Evolutionary conservation across 1,140 invertebrate genomes (phyloP), one percentile per base, ranked within the genome.

Genomic region (Macrobrachium nipponense): DNA sequence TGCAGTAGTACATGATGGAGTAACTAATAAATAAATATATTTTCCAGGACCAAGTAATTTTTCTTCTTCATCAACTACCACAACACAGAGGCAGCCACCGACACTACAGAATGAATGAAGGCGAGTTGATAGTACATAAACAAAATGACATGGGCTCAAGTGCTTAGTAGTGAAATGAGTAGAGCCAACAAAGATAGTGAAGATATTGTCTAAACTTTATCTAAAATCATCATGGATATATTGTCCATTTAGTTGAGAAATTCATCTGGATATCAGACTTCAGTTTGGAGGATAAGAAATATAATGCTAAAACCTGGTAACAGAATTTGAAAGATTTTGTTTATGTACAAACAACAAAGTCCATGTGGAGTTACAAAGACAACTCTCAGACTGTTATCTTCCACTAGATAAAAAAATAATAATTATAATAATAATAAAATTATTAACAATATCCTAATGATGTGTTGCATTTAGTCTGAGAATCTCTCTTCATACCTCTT

Each of bases 31-130:
- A 82, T 82, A 82, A 82, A 59, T 36, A 75, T 51, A 36, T 44
- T 80, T 51, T 20, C 68, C 70, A 59, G 44, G 73, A 82, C 72
- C 81, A 61, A 75, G 44, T 73, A 36, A n/a, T 51, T 80, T 60
- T 82, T 72, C n/a, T 86, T 68, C 44, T 68, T 64, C 61, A 77
- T 60, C 73, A 59, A 58, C 82, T 86, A 86, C 76, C 77, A 86
- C 77, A 86, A 86, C 83, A 86, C 77, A 27, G 83, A 86, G 76
- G 77, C 83, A 72, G 83, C 83, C 83, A 86, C 77, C 72, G 76
- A 86, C 79, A 44, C 83, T 86, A 86, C 76, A 79, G 44, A 80
- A 86, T 60, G 68, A 79, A 64, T 51, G 66, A 51, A 76, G 64
- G 77, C 59, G 27, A 20, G 70, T 79, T 79, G 76, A 36, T 79